Percentiles rank a stretch among this genome's conserved stretches.
Conservation (phyloP, 2,888 invertebrate genomes). For the Leptura quadrifasciata region DNA sequence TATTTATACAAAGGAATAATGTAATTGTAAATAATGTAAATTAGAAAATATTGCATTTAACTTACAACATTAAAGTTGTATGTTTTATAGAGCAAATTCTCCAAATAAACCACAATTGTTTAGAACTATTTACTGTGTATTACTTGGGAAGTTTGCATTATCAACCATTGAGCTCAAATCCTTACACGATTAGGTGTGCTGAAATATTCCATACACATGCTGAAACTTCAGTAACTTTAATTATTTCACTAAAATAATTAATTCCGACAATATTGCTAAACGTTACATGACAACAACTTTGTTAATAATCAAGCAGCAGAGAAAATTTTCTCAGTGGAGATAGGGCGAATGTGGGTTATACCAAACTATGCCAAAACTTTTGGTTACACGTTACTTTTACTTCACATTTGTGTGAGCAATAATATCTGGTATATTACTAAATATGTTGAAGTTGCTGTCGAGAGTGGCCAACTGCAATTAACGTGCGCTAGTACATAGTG, state of each 20-base stretch:
- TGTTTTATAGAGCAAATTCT: slow-evolving; percentile 11
- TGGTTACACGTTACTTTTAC: neutral
- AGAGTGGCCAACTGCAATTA: too few relatives aligned
- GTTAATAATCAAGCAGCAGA: slow-evolving; percentile 27
- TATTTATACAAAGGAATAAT: slow-evolving; percentile 45
- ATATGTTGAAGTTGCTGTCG: too few relatives aligned
- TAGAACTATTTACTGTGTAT: slow-evolving; percentile 16
- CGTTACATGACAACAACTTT: slow-evolving; percentile 34
- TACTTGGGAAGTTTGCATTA: slow-evolving; percentile 16
- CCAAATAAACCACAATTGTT: slow-evolving; percentile 19
- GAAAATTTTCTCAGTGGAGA: neutral
- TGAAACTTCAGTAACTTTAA: slow-evolving; percentile 36
- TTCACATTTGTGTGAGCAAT: neutral
- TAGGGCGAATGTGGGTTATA: neutral
- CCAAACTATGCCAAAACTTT: neutral
- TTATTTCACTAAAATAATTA: slow-evolving; percentile 36
- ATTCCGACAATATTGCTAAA: slow-evolving; percentile 39
- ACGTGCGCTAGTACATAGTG: too few relatives aligned
- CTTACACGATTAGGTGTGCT: slow-evolving; percentile 30
- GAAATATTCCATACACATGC: slow-evolving; percentile 32
- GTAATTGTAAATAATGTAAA: too few relatives aligned
- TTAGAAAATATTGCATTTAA: slow-evolving; percentile 47
- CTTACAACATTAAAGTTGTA: slow-evolving; percentile 42
- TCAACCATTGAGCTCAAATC: slow-evolving; percentile 23
- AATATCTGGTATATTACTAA: neutral